Evolutionary conservation across 2,113 vertebrate genomes (phyloP), one percentile per base, ranked within the genome.

Genomic region (Megaceryle maxima): DNA sequence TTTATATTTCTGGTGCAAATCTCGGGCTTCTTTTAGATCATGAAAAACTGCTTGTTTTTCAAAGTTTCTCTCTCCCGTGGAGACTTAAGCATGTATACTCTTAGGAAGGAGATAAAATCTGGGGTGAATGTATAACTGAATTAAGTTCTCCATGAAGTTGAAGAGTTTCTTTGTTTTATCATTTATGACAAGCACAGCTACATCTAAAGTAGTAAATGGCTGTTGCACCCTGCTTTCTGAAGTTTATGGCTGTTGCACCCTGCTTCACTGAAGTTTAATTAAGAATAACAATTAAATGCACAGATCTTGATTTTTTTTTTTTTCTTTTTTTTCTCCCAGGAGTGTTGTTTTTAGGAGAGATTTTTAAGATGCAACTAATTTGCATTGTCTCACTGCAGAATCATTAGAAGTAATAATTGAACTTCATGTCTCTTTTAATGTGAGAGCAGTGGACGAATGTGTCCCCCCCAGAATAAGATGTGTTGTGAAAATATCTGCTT

Each of bases 201-300:
- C 39, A 91, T 93, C 80, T 92, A 64, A 92, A 79, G 64, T 41
- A 60, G 64, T 46, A 91, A 90, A 92, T 46, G 57, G 46, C 73
- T 63, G 43, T 75, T 74, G 79, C 56, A 59, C 57, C 37, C 4
- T 16, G 3, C 59, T 69, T 87, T 37, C 19, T 79, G 80, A 90
- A 92, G 69, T 95, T 94, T 85, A 92, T 46, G 57, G 46, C 73
- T 63, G 43, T 41, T 41, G 39, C 39, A 41, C 39, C 39, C 39
- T 41, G 95, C 44, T 95, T 92, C 41, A 18, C 19, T 79, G 80
- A 90, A 92, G 69, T 95, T 94, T 85, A 92, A 24, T 77, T 77
- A 63, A 37, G 31, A 64, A 16, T 15, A 60, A 20, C 28, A 66
- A 11, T 50, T 53, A 41, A 46, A 67, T 55, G 46, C 41, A 16